Conservation (phyloP, 2,797 vertebrate species). For the Syngnathus acus region DNA sequence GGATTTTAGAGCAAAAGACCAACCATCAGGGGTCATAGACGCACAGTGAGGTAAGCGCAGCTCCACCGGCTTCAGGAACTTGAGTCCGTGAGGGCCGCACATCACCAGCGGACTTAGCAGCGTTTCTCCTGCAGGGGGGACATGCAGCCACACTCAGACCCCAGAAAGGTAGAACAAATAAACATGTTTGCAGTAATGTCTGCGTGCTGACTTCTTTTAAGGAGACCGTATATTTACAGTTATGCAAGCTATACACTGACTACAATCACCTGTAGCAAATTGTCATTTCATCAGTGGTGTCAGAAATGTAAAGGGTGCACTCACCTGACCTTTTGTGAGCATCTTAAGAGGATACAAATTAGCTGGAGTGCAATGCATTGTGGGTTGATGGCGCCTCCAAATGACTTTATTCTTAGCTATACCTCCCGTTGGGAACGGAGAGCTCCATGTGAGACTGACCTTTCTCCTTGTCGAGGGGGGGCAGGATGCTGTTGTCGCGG, state of each 20-base stretch:
- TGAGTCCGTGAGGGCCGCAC: slow-evolving; percentile 98
- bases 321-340: no score
- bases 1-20: slow-evolving; percentile 99
- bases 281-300: no score
- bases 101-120: slow-evolving; percentile 95
- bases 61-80: slow-evolving; percentile 99
- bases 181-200: no score
- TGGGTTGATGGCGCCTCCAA: not conserved
- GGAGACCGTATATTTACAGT: no score
- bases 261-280: no score
- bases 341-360: no score
- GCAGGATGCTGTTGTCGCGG: slow-evolving; percentile 97
- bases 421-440: not conserved
- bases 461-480: slow-evolving; percentile 98
- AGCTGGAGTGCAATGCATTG: not conserved
- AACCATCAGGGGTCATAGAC: slow-evolving; percentile 99
- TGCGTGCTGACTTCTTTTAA: no score
- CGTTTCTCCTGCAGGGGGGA: slow-evolving; percentile 80
- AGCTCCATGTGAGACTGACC: slow-evolving; percentile 64
- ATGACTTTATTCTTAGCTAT: not conserved
- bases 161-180: no score
- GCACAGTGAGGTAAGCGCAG: slow-evolving; percentile 99
- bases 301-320: no score
- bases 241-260: no score
- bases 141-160: not conserved